phyloP scores from a whole-genome alignment of 2,113 vertebrate species.

The Cichladusa arquata region DNA sequence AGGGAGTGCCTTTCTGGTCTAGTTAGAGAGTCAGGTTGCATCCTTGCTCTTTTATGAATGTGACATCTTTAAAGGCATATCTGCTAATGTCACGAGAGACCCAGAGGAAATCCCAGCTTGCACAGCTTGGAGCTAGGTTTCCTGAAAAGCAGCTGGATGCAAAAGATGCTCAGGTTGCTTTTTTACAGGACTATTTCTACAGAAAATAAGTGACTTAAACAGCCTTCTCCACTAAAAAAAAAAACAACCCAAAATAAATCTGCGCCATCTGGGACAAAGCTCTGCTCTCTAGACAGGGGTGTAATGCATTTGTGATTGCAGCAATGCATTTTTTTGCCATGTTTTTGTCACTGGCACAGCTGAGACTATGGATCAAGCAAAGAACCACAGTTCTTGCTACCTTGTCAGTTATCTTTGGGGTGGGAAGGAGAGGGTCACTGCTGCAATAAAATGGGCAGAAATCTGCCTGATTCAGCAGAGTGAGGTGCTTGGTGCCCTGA shows the following conservation, averaged over 20 bases:
- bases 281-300: not conserved
- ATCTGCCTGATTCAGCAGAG: not conserved
- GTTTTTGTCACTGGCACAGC: not conserved
- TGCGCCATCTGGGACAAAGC: not conserved
- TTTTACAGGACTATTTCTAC: not conserved
- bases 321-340: not conserved
- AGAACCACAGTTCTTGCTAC: not conserved
- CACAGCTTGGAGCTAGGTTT: not conserved
- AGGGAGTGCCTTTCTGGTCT: conserved; percentile 16
- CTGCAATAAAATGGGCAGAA: not conserved
- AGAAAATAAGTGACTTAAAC: not conserved
- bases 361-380: not conserved
- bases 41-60: conserved; percentile 11
- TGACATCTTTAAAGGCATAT: conserved; percentile 4
- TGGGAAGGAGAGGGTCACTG: not conserved
- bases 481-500: not conserved
- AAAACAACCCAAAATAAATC: not conserved
- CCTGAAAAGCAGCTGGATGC: not conserved
- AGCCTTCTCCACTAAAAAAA: not conserved
- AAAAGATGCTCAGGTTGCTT: not conserved
- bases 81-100: not conserved
- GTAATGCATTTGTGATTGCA: not conserved
- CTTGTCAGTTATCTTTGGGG: not conserved
- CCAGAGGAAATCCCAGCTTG: not conserved
- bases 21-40: conserved; percentile 1